These are phyloP conservation scores for Thamnophis sirtalis DNA, from an alignment of 2,113 vertebrate species.

Conservation along the genomic window DNA sequence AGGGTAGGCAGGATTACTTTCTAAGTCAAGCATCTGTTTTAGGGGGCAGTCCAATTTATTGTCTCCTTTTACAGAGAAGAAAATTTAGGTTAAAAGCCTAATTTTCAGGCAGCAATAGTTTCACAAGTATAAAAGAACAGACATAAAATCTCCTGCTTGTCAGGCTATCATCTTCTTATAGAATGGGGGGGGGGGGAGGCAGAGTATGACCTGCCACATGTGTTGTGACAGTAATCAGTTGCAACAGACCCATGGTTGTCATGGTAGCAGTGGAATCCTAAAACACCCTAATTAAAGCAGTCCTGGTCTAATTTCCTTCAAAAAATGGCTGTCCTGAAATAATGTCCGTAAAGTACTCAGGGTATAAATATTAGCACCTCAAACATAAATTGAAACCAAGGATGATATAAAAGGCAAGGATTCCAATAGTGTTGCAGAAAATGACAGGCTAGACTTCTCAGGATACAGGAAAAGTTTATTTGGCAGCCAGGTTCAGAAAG, in stretches of 20 bases:
- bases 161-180: neutral
- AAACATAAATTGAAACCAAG: neutral
- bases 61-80: neutral
- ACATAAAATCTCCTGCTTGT: neutral
- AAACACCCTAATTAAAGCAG: neutral
- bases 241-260: neutral
- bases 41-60: neutral
- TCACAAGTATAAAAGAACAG: neutral
- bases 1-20: neutral
- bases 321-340: neutral
- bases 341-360: neutral
- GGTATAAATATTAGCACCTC: neutral
- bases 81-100: neutral
- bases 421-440: too few relatives aligned
- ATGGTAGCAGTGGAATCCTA: neutral
- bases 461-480: too few relatives aligned
- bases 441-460: too few relatives aligned
- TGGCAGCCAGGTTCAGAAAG: too few relatives aligned
- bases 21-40: neutral
- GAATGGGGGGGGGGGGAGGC: neutral
- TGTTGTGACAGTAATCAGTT: neutral
- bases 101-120: neutral
- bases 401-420: neutral
- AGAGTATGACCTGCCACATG: neutral
- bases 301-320: neutral